Percentiles rank a stretch among this genome's conserved stretches.
Evolutionary conservation across 2,113 vertebrate species (phyloP).

Genomic region (Hippopotamus amphibius): DNA sequence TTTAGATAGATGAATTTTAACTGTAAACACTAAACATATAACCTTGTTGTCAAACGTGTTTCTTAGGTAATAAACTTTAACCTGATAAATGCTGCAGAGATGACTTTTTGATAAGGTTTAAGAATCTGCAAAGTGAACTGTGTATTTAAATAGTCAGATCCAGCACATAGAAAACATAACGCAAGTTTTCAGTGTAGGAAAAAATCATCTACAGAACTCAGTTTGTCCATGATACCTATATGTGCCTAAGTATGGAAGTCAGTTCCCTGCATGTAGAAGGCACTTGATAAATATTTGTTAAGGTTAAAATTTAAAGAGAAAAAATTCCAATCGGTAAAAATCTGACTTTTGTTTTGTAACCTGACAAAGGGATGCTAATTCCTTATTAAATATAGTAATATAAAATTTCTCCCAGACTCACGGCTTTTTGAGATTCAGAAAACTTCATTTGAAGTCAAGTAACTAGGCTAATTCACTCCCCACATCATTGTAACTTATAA

Average conservation of each 20-base stretch:
- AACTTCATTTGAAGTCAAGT: background rate
- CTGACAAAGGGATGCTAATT: background rate
- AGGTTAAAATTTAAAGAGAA: background rate
- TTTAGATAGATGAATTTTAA: slow-evolving; percentile 23
- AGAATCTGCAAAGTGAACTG: background rate
- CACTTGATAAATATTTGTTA: background rate
- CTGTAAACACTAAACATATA: background rate
- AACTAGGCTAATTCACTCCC: background rate
- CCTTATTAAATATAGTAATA: slow-evolving; percentile 12
- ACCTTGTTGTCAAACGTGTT: background rate
- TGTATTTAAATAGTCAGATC: slow-evolving; percentile 17
- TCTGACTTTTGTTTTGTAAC: slow-evolving; percentile 41
- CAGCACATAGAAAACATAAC: background rate
- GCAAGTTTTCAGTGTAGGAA: background rate
- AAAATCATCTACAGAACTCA: background rate
- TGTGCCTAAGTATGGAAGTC: background rate
- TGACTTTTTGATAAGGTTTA: background rate
- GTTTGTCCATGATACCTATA: background rate
- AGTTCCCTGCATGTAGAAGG: background rate
- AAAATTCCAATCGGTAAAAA: background rate
- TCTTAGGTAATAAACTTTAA: slow-evolving; percentile 16
- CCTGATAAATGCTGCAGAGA: background rate
- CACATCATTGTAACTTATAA: background rate
- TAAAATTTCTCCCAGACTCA: background rate
- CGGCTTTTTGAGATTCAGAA: slow-evolving; percentile 18